phyloP scores from a whole-genome alignment of 30 jellyfish, hydroid and myxozoan genomes.

The Nemopilema nomurai region DNA sequence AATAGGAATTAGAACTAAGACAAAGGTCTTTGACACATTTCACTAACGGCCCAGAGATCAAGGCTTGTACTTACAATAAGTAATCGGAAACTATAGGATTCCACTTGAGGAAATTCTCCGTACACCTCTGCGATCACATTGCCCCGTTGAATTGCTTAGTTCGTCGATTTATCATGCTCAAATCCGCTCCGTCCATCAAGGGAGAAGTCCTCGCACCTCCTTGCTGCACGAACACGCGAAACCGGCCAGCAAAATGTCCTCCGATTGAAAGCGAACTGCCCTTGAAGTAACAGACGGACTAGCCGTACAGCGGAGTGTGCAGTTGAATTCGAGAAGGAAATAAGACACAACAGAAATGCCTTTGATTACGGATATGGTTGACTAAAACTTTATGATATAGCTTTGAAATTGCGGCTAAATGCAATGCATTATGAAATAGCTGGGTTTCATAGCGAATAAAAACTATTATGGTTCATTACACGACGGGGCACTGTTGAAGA shows the following conservation, averaged over 20 bases:
- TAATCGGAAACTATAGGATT: conserved; percentile 10
- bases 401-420: conserved; percentile 72
- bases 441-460: conserved; percentile 57
- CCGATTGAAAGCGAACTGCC: neutral
- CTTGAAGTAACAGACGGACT: conserved; percentile 5
- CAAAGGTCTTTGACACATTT: neutral
- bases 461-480: conserved; percentile 67
- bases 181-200: neutral
- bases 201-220: neutral
- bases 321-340: conserved; percentile 31
- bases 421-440: conserved; percentile 63
- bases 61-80: conserved; percentile 23
- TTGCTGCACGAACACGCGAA: neutral
- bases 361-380: conserved; percentile 73
- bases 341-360: conserved; percentile 54
- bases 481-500: conserved; percentile 75
- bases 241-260: neutral
- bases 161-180: neutral
- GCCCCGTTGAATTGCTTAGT: neutral
- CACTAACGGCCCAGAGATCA: neutral
- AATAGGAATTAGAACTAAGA: conserved; percentile 1
- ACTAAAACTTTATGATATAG: conserved; percentile 43
- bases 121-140: conserved; percentile 3
- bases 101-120: conserved; percentile 7
- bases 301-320: neutral